phyloP scores from a whole-genome alignment of 64 coral and sea anemone species.

The Dendrophyllia cribrosa region DNA sequence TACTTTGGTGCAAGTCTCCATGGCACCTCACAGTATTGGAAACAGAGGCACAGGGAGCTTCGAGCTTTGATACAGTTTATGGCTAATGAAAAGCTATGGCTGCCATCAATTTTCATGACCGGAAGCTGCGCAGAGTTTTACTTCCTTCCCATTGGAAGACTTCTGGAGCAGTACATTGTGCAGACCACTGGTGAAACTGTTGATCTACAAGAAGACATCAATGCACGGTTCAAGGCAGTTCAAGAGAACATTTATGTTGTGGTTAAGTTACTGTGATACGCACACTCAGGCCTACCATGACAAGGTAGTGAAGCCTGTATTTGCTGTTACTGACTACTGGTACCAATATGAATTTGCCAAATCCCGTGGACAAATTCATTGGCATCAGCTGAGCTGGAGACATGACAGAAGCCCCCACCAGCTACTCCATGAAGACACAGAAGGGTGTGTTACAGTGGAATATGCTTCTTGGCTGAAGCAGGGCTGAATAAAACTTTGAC shows the following conservation, averaged over 20 bases:
- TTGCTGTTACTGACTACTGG: constrained; percentile 13
- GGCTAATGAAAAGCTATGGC: constrained; percentile 20
- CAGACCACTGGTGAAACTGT: constrained; percentile 28
- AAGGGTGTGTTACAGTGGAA: no score
- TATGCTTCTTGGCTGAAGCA: no score
- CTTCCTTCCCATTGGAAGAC: constrained; percentile 4
- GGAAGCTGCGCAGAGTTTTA: constrained; percentile 58
- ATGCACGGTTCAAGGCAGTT: background rate
- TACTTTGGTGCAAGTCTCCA: no score
- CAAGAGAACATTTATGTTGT: constrained; percentile 40
- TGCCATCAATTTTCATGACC: constrained; percentile 43
- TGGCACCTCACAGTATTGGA: no score
- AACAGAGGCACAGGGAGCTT: no score
- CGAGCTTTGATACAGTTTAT: no score
- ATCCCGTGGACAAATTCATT: no score
- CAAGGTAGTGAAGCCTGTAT: constrained; percentile 14
- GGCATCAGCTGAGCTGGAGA: constrained; percentile 33
- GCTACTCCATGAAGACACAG: background rate
- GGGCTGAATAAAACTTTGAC: constrained; percentile 45
- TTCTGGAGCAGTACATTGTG: constrained; percentile 17
- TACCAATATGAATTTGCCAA: no score
- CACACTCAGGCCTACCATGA: constrained; percentile 35
- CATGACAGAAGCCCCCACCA: constrained; percentile 24
- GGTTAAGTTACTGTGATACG: constrained; percentile 32
- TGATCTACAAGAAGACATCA: constrained; percentile 46